Evolutionary conservation across 2,797 vertebrate genomes (phyloP), one percentile per base, ranked within the genome.

Genomic region (Florisuga fusca): DNA sequence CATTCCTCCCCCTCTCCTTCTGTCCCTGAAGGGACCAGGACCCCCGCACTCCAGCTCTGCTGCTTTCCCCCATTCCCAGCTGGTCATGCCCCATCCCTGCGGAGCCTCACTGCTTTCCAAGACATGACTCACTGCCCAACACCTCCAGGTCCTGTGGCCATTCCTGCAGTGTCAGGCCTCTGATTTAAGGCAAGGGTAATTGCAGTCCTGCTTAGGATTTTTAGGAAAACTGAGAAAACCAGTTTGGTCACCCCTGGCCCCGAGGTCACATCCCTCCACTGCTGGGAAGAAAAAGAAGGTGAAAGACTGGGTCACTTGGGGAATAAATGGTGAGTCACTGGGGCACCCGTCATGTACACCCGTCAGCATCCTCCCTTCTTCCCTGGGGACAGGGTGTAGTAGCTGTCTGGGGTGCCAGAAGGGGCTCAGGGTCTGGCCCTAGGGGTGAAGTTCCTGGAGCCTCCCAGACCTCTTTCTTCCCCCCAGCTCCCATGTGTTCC

Each of bases 331-430:
- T 38, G 86, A 38, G 29, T 78, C 2, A 0, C 18, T 22, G 43
- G 27, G 7, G 6, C 20, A 8, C 26, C 26, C 29, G 8, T 19
- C 1, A 5, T 81, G 23, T 18, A 63, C 67, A 81, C 25, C 19
- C 12, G 26, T 51, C 38, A 23, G 29, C 31, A 9, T 59, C 4
- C 13, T 17, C 9, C 46, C 7, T 31, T 25, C 19, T 20, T 15
- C 17, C n/a, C 23, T 25, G 4, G 1, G 16, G 11, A 22, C 2
- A 1, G 33, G 3, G 1, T 54, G 19, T 43, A 54, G n/a, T 1
- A 4, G 22, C 57, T 2, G 2, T 0, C 0, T 0, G 0, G 2
- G 5, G 16, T 78, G 23, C 15, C 31, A 29, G 9, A 57, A 46
- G 4, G 7, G 38, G 11, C n/a, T 81, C 6, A 36, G 29, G 6